Evolutionary conservation across 2,113 vertebrate species (phyloP).

Genomic region (Phrynocephalus versicolor): DNA sequence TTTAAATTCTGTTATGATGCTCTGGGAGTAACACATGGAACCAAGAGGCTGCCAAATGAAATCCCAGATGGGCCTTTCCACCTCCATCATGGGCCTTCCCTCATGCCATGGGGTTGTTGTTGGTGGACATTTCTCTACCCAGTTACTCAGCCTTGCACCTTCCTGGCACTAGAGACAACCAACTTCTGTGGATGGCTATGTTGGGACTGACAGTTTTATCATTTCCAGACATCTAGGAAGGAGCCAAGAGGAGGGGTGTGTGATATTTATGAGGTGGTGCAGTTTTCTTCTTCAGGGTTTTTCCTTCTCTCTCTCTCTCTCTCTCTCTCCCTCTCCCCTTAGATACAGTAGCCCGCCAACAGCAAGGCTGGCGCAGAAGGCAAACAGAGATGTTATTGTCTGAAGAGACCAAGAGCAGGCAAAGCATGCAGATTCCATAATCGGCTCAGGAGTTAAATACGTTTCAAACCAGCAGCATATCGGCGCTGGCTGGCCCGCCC

Average conservation of each 20-base stretch:
- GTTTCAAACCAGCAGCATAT: background rate
- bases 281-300: background rate
- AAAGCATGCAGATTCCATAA: conserved; percentile 4
- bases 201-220: background rate
- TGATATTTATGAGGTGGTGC: too few species aligned
- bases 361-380: background rate
- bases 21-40: background rate
- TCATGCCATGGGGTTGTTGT: background rate
- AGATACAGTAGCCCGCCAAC: background rate
- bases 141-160: too few species aligned
- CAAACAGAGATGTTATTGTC: conserved; percentile 1
- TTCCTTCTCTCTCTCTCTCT: background rate
- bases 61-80: background rate
- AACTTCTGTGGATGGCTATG: background rate
- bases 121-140: too few species aligned
- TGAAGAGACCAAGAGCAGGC: background rate
- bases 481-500: background rate
- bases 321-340: background rate
- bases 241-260: background rate
- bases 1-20: background rate
- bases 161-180: background rate
- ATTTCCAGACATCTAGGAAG: background rate
- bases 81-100: background rate
- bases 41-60: background rate
- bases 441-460: conserved; percentile 5